phyloP scores from a whole-genome alignment of 2,797 vertebrate species.

The Enteromius paludinosus region DNA sequence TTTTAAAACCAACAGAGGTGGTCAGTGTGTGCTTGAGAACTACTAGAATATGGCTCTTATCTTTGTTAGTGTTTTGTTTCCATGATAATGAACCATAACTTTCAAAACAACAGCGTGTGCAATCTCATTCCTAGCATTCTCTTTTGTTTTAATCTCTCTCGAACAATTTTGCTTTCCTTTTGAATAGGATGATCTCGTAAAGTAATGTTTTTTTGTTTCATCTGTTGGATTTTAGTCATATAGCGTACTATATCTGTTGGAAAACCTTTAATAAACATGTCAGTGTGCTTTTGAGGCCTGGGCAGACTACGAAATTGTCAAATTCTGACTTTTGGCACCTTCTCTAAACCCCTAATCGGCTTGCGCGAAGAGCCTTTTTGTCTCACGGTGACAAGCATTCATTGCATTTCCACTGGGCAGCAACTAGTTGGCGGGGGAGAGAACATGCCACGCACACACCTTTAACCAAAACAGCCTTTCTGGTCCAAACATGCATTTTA shows the following conservation, averaged over 20 bases:
- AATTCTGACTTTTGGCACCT: slow-evolving; percentile 4
- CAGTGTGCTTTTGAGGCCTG: slow-evolving; percentile 5
- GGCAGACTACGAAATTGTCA: slow-evolving; percentile 14
- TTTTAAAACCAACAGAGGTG: background rate
- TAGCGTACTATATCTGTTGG: background rate
- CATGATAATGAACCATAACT: slow-evolving; percentile 17
- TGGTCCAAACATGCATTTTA: slow-evolving; percentile 42
- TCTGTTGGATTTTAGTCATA: background rate
- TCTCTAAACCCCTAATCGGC: background rate
- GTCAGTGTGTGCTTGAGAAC: background rate
- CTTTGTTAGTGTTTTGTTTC: slow-evolving; percentile 24
- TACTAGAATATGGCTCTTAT: background rate
- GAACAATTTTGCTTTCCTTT: background rate
- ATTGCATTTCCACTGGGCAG: slow-evolving; percentile 39
- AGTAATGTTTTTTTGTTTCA: background rate
- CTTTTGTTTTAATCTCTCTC: background rate
- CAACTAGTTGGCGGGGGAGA: slow-evolving; percentile 21
- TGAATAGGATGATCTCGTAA: background rate
- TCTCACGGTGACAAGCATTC: background rate
- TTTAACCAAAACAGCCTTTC: slow-evolving; percentile 40
- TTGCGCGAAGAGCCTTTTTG: slow-evolving; percentile 18
- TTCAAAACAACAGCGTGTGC: background rate
- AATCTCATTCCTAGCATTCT: background rate
- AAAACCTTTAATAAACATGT: slow-evolving; percentile 22
- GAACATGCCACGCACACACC: slow-evolving; percentile 7